Evolutionary conservation across 2,797 vertebrate genomes (phyloP).

Genomic region (Cephalopachus bancanus): DNA sequence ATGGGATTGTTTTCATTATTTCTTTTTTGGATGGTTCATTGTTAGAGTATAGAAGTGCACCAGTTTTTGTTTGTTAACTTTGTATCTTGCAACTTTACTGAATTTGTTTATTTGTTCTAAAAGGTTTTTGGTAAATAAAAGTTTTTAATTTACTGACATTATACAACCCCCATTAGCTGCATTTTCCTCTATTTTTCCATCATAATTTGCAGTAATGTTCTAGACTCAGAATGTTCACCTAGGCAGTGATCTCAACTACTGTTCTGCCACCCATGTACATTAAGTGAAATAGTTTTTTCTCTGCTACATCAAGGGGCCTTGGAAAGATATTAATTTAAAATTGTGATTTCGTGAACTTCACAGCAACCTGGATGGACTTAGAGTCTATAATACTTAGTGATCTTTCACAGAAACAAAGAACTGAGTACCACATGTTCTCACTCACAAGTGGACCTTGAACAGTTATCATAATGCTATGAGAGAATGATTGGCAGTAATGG

Average conservation of each 20-base stretch:
- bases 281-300: background rate
- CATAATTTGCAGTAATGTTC: background rate
- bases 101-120: background rate
- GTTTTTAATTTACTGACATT: background rate
- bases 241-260: background rate
- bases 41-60: background rate
- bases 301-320: background rate
- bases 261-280: background rate
- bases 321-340: background rate
- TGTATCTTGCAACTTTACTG: background rate
- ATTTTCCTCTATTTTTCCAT: background rate
- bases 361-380: too few relatives aligned
- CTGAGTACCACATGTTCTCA: too few relatives aligned
- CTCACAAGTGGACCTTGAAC: too few relatives aligned
- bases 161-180: background rate
- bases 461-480: too few relatives aligned
- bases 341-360: too few relatives aligned
- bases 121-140: background rate
- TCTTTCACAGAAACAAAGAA: too few relatives aligned
- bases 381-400: too few relatives aligned
- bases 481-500: too few relatives aligned
- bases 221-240: background rate
- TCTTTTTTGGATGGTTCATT: background rate
- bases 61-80: background rate
- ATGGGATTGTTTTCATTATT: background rate